Conservation (phyloP, 2,113 vertebrate genomes). For the Geococcyx californianus region DNA sequence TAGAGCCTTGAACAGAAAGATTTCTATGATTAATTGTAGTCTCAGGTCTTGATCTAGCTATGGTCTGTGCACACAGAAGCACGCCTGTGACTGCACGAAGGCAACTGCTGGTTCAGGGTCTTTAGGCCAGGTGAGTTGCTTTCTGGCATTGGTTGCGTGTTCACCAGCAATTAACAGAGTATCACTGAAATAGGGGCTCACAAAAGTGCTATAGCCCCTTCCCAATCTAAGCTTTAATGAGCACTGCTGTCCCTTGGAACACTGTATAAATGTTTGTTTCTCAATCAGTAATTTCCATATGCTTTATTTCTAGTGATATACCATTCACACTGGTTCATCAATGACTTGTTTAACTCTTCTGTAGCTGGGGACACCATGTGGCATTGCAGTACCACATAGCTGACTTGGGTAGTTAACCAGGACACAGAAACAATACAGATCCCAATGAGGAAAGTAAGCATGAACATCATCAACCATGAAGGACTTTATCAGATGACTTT, state of each 20-base stretch:
- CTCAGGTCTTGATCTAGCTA: not conserved
- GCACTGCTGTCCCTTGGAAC: not conserved
- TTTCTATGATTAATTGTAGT: not conserved
- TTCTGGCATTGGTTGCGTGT: not conserved
- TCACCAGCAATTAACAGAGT: not conserved
- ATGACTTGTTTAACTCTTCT: not conserved
- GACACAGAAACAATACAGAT: not conserved
- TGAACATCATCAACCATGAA: not conserved
- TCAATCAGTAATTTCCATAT: not conserved
- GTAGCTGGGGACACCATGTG: rapidly evolving
- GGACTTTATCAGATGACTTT: not conserved
- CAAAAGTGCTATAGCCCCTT: not conserved
- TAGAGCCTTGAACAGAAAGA: not conserved
- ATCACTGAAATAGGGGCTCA: not conserved
- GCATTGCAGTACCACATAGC: rapidly evolving
- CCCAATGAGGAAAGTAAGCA: not conserved
- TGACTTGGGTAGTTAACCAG: not conserved
- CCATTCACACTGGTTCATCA: not conserved
- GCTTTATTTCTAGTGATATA: not conserved
- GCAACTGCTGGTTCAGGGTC: not conserved
- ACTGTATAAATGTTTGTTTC: not conserved
- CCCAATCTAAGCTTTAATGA: not conserved
- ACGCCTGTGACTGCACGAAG: not conserved
- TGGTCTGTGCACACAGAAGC: not conserved
- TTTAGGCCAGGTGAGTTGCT: not conserved